phyloP scores from a whole-genome alignment of 2,888 invertebrate genomes.

The Pachymerium ferrugineum region DNA sequence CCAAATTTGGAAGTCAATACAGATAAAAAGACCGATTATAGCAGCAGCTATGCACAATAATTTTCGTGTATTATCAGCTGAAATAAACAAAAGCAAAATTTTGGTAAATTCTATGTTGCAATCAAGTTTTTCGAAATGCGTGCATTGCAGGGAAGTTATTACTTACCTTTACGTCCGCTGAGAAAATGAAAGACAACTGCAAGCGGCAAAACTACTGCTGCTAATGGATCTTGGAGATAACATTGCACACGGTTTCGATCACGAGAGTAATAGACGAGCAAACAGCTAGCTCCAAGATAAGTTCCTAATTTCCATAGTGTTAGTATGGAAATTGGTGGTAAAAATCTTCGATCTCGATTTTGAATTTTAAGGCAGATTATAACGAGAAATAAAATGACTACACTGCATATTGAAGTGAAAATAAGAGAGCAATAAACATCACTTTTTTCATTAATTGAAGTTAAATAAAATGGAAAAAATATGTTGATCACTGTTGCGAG shows the following conservation, averaged over 20 bases:
- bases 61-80: slow-evolving; percentile 34
- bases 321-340: slow-evolving; percentile 48
- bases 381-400: slow-evolving; percentile 7
- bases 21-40: slow-evolving; percentile 36
- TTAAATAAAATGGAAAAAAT: slow-evolving; percentile 29
- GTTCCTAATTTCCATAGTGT: slow-evolving; percentile 50
- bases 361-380: slow-evolving; percentile 28
- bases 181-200: slow-evolving; percentile 34
- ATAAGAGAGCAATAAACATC: slow-evolving; percentile 34
- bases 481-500: slow-evolving; percentile 15
- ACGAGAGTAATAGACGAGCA: slow-evolving; percentile 52
- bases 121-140: too few species aligned
- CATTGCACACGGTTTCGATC: slow-evolving; percentile 56
- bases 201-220: slow-evolving; percentile 34
- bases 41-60: slow-evolving; percentile 34
- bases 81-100: too few species aligned
- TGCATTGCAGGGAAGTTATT: not conserved
- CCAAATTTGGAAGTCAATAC: slow-evolving; percentile 37
- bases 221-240: slow-evolving; percentile 58
- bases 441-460: slow-evolving; percentile 6
- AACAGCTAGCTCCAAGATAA: slow-evolving; percentile 51
- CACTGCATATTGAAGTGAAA: slow-evolving; percentile 28
- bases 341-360: not conserved
- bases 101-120: too few species aligned
- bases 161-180: slow-evolving; percentile 34